Percentiles rank a stretch among this genome's conserved stretches.
Evolutionary conservation across 1,140 invertebrate genomes (phyloP).

Genomic region (Nymphalis io): DNA sequence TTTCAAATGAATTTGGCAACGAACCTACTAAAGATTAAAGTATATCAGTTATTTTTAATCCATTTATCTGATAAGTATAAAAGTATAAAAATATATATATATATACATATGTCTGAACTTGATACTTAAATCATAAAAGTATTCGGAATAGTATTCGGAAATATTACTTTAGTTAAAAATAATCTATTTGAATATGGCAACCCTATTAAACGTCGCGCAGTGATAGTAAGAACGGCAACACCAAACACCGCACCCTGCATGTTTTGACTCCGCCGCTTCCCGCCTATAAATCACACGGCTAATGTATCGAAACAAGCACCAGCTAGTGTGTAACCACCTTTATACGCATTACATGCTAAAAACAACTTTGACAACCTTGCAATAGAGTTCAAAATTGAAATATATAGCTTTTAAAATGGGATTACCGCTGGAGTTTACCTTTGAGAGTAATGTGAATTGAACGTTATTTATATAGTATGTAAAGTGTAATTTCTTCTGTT

Average conservation of each 20-base stretch:
- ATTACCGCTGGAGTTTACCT: conserved; percentile 4
- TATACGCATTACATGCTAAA: conserved; percentile 30
- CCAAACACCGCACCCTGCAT: conserved; percentile 52
- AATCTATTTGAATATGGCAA: conserved; percentile 19
- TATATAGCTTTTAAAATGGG: neutral
- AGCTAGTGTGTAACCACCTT: conserved; percentile 53
- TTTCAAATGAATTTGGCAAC: neutral
- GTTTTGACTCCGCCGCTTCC: conserved; percentile 75
- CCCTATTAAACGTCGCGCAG: conserved; percentile 45
- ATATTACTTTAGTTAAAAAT: neutral
- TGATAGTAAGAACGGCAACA: conserved; percentile 32
- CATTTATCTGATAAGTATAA: no score
- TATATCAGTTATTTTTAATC: no score
- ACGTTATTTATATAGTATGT: conserved; percentile 11
- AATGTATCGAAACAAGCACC: conserved; percentile 76
- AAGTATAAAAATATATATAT: no score
- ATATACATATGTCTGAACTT: no score
- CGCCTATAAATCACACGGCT: conserved; percentile 76
- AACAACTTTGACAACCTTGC: conserved; percentile 18
- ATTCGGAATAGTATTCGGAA: no score
- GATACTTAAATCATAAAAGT: no score
- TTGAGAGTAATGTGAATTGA: neutral
- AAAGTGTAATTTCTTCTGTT: conserved; percentile 17
- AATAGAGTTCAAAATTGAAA: conserved; percentile 22
- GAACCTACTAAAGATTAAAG: no score